Evolutionary conservation across 2,113 vertebrate species (phyloP).

Genomic region (Danionella cerebrum): DNA sequence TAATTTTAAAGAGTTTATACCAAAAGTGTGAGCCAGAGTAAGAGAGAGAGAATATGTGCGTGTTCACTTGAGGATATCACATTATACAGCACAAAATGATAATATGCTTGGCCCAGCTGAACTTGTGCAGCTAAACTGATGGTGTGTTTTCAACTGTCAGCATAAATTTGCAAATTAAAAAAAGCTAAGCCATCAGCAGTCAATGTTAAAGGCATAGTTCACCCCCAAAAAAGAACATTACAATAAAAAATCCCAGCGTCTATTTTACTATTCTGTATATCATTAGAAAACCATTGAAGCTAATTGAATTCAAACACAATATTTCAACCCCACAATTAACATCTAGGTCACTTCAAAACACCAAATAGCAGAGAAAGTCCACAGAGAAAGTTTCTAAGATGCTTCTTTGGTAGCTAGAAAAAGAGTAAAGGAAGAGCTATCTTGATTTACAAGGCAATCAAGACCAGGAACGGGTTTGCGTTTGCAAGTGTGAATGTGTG

Average conservation of each 20-base stretch:
- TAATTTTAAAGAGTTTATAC: too few species aligned
- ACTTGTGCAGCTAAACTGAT: constrained; percentile 61
- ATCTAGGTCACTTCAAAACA: too few species aligned
- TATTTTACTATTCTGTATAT: too few species aligned
- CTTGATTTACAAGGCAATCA: too few species aligned
- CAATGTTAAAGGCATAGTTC: constrained; percentile 49
- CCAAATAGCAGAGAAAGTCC: too few species aligned
- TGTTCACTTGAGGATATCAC: constrained; percentile 65
- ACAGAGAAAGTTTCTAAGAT: constrained; percentile 20
- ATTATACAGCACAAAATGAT: constrained; percentile 67
- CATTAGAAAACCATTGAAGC: too few species aligned
- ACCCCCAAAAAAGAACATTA: too few species aligned
- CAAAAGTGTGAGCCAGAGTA: constrained; percentile 41
- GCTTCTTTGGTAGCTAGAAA: constrained; percentile 25
- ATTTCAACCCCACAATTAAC: too few species aligned
- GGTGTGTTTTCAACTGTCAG: constrained; percentile 71
- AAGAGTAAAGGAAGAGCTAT: constrained; percentile 25
- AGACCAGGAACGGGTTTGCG: constrained; percentile 8
- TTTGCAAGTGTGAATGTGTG: neutral
- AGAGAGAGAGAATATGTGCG: constrained; percentile 31
- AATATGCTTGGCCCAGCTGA: constrained; percentile 64
- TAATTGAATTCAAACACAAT: too few species aligned
- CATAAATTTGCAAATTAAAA: constrained; percentile 76
- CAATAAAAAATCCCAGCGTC: too few species aligned
- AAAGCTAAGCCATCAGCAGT: constrained; percentile 57